Base-by-base conservation (phyloP, 2,888 invertebrate genomes). In the Macropis europaea region DNA sequence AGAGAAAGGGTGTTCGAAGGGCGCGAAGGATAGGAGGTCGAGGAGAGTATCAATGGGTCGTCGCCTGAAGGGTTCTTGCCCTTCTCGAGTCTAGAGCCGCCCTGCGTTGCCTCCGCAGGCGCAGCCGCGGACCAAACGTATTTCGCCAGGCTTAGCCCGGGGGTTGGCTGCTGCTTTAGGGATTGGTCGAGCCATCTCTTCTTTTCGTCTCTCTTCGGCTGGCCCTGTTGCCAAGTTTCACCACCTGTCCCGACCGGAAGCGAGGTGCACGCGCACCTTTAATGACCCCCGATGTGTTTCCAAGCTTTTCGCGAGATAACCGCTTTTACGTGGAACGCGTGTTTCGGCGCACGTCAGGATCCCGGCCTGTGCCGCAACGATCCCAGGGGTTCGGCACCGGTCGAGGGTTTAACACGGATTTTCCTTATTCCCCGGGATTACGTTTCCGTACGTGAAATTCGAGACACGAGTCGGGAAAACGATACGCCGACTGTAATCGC, bases 91-190 rank as follows among this genome's bases (percentile, higher is more conserved):
- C 45, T 42, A 32, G 32, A 50, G 61, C 56, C 67, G 61, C 57
- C 50, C 50, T 53, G 13, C 34, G 42, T 11, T 32, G 45, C 56
- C 36, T 69, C 67, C 59, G 66, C 69, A 63, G 59, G 73, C 77
- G 79, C 79, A 79, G 80, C 71, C 73, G 74, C 76, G 72, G 72
- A 78, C 77, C 68, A 76, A 82, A 79, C 82, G 79, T 79, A 79
- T 81, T 82, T 77, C 67, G 42, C 70, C 68, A 70, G 70, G 83
- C 78, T 78, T 75, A 76, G 82, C 81, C 83, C 79, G 78, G 82
- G 80, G 77, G 76, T 73, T 77, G 79, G 79, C 72, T 73, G 73
- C 73, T 63, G 77, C 77, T 74, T 76, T 60, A 60, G 73, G 72
- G 67, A 64, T 72, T 73, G 40, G 66, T 66, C 64, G 64, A 52